Percentiles rank a stretch among this genome's conserved stretches.
Evolutionary conservation across 1,140 invertebrate genomes (phyloP).

Genomic region (Amyelois transitella): DNA sequence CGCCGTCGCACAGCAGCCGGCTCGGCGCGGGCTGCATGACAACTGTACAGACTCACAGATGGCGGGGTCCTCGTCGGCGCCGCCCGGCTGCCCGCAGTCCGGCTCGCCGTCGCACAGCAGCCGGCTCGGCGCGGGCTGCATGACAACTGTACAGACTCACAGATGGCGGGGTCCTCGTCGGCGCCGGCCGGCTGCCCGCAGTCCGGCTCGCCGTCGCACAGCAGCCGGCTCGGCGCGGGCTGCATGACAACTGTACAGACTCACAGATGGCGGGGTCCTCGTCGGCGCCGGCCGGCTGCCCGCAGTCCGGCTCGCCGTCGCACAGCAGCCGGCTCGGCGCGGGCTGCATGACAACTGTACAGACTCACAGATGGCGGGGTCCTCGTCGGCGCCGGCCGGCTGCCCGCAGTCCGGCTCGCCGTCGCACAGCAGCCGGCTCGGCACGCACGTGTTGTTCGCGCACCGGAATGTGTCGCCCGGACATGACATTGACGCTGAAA

Average conservation of each 20-base stretch:
- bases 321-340: no score
- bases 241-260: no score
- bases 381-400: constrained; percentile 40
- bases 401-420: constrained; percentile 80
- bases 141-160: no score
- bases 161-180: no score
- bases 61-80: neutral
- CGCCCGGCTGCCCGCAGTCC: constrained; percentile 76
- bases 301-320: no score
- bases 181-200: no score
- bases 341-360: neutral
- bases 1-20: no score
- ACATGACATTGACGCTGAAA: no score
- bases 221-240: no score
- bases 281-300: no score
- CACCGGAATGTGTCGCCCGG: constrained; percentile 75
- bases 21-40: neutral
- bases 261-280: no score
- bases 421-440: constrained; percentile 79
- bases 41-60: neutral
- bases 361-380: neutral
- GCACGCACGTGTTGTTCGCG: constrained; percentile 81
- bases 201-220: no score
- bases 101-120: constrained; percentile 81
- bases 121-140: constrained; percentile 76